Percentiles rank a stretch among this genome's conserved stretches.
Conservation (phyloP, 2,113 vertebrate species). For the Phaetusa simplex region DNA sequence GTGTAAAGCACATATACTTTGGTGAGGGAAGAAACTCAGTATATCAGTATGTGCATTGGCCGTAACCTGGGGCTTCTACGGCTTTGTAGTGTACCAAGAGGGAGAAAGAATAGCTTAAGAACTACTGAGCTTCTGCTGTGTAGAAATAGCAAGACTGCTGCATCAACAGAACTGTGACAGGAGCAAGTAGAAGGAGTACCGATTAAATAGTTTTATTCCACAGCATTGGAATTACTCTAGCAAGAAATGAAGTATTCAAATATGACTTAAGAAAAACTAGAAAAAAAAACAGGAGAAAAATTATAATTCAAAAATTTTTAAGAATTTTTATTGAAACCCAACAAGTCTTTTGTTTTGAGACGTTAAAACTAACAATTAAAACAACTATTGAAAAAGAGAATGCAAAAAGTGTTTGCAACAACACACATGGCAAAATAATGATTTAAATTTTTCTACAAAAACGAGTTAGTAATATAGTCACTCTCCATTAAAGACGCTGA, state of each 20-base stretch:
- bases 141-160: not conserved
- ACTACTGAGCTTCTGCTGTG: not conserved
- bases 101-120: not conserved
- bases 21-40: not conserved
- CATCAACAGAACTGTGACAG: not conserved
- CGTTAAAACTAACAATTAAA: not conserved
- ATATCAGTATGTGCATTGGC: not conserved
- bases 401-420: not conserved
- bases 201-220: not conserved
- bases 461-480: not conserved
- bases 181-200: not conserved
- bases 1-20: not conserved
- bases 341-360: not conserved
- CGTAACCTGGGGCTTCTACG: not conserved
- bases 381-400: not conserved
- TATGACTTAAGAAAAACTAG: not conserved
- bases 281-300: not conserved
- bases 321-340: not conserved
- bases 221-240: not conserved
- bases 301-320: not conserved
- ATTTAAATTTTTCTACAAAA: not conserved
- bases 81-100: not conserved
- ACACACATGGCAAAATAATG: fast-evolving
- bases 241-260: not conserved
- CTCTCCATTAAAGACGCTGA: not conserved